Evolutionary conservation across 2,113 vertebrate species (phyloP).

Genomic region (Zootoca vivipara): DNA sequence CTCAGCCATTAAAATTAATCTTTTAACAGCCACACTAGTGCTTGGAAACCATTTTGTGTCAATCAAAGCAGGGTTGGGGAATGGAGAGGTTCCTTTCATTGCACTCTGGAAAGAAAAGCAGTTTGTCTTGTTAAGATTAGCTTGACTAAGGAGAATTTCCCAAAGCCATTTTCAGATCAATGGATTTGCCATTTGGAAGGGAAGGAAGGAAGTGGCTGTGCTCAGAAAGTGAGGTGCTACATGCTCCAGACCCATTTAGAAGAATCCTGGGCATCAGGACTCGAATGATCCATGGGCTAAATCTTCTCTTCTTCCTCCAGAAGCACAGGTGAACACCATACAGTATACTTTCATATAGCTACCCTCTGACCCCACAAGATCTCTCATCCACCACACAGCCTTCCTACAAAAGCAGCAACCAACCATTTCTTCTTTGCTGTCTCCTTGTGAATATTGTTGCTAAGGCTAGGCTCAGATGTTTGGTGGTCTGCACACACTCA

Average conservation of each 20-base stretch:
- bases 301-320: neutral
- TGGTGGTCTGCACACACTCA: neutral
- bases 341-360: no score
- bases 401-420: neutral
- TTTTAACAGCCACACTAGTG: conserved; percentile 22
- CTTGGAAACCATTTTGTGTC: conserved; percentile 27
- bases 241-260: neutral
- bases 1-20: conserved; percentile 33
- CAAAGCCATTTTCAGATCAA: neutral
- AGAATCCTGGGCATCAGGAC: neutral
- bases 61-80: neutral
- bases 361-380: neutral
- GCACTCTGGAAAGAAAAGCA: neutral
- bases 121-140: neutral
- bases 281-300: neutral
- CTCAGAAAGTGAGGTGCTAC: neutral
- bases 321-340: neutral
- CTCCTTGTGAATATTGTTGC: neutral
- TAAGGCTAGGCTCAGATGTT: neutral
- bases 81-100: neutral
- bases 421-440: neutral
- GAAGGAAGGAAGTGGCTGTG: neutral
- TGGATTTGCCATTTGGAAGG: neutral
- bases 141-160: neutral
- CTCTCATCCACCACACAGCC: neutral